phyloP scores from a whole-genome alignment of 2,113 vertebrate genomes.

The Antechinus flavipes region DNA sequence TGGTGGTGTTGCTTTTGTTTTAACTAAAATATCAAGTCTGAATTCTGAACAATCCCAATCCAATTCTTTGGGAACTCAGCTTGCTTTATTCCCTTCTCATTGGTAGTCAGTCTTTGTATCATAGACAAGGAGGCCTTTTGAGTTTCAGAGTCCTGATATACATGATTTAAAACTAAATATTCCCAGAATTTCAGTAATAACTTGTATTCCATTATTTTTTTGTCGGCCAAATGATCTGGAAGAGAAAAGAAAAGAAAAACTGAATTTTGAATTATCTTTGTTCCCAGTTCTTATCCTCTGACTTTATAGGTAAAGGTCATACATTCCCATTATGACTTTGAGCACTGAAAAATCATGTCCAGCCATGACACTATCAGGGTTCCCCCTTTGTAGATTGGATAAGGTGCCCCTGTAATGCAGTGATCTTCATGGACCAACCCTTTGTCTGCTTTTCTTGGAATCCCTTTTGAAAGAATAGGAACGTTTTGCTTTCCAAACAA shows the following conservation, averaged over 20 bases:
- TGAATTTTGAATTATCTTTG: background rate
- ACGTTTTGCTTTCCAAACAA: background rate
- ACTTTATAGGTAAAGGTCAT: background rate
- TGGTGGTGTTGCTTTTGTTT: background rate
- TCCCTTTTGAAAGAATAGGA: slow-evolving; percentile 4
- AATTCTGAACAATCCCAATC: background rate
- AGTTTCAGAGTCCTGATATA: background rate
- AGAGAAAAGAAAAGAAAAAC: background rate
- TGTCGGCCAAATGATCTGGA: background rate
- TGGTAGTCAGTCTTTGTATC: background rate
- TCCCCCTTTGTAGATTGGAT: background rate
- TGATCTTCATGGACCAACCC: background rate
- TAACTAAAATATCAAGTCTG: background rate
- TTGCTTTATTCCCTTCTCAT: background rate
- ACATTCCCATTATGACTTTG: background rate
- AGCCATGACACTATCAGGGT: background rate
- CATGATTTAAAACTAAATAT: background rate
- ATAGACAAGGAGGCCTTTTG: background rate
- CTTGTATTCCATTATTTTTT: background rate
- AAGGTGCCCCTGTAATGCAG: background rate
- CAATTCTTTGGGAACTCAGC: background rate
- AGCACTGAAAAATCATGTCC: background rate
- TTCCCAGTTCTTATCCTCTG: background rate
- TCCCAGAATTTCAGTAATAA: background rate
- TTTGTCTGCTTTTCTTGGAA: slow-evolving; percentile 18